phyloP scores from a whole-genome alignment of 2,797 vertebrate genomes.

The Phoebastria nigripes region DNA sequence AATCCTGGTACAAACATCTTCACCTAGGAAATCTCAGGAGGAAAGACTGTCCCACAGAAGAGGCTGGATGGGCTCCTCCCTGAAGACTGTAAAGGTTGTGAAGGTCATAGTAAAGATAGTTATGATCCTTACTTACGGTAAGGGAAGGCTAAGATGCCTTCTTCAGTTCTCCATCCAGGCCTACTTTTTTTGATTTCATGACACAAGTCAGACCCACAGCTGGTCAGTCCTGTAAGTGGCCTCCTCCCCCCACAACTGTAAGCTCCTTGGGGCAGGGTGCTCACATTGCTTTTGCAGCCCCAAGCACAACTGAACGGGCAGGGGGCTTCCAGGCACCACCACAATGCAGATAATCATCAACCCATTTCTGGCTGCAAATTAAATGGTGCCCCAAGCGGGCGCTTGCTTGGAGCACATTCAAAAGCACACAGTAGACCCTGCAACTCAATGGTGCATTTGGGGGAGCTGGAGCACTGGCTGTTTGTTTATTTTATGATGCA shows the following conservation, averaged over 20 bases:
- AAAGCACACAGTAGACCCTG: background rate
- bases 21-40: background rate
- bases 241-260: background rate
- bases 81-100: background rate
- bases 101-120: background rate
- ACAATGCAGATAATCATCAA: background rate
- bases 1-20: background rate
- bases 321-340: background rate
- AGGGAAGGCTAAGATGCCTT: background rate
- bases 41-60: background rate
- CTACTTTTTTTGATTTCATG: background rate
- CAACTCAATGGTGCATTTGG: background rate
- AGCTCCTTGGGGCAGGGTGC: background rate
- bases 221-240: rapidly evolving
- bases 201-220: background rate
- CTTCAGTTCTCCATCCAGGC: background rate
- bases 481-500: conserved; percentile 59
- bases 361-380: background rate
- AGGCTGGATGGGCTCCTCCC: background rate
- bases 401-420: background rate
- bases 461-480: conserved; percentile 16
- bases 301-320: rapidly evolving
- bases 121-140: rapidly evolving
- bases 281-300: background rate
- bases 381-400: background rate